Evolutionary conservation across 2,113 vertebrate species (phyloP), one percentile per base, ranked within the genome.

Genomic region (Oryzias curvinotus): DNA sequence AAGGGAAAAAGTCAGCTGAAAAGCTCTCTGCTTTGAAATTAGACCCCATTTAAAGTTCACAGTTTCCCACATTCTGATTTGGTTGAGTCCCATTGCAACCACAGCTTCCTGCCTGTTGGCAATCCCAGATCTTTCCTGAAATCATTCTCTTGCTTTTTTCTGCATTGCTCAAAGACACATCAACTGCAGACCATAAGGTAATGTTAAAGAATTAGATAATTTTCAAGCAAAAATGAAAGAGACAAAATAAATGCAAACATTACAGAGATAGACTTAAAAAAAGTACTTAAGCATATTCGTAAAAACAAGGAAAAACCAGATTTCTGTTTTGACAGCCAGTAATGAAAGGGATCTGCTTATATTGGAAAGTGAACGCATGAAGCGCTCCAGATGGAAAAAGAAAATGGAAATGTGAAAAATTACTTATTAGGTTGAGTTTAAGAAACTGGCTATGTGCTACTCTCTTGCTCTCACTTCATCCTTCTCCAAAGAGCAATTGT

Each of bases 341-440:
- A 81, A 68, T 75, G 70, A 89, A 84, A 78, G 44, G 25, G 73
- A 85, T 75, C 63, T 79, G 79, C 83, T 91, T 91, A 19, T 79
- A 58, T 84, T 91, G 77, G 85, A 91, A 43, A 57, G 48, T 26
- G 52, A 57, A 62, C 43, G 55, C 48, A 61, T 62, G 17, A 62
- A 73, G 72, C 3, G 52, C 60, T 90, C 85, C 80, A 85, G 77
- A 72, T 85, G 80, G 79, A 89, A 75, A 78, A 80, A 69, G 62
- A 49, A 58, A 62, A 55, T 77, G 85, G 82, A 89, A 89, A 88
- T 73, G 68, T 89, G 82, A 90, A 89, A 85, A 84, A 86, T 82
- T 64, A 83, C 75, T 85, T 84, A 73, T 81, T 86, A 79, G 51
- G 36, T 77, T 79, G 26, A 63, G 68, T 85, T 83, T 71, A 84